Evolutionary conservation across 2,888 invertebrate species (phyloP).

Genomic region (Amphipoea oculea): DNA sequence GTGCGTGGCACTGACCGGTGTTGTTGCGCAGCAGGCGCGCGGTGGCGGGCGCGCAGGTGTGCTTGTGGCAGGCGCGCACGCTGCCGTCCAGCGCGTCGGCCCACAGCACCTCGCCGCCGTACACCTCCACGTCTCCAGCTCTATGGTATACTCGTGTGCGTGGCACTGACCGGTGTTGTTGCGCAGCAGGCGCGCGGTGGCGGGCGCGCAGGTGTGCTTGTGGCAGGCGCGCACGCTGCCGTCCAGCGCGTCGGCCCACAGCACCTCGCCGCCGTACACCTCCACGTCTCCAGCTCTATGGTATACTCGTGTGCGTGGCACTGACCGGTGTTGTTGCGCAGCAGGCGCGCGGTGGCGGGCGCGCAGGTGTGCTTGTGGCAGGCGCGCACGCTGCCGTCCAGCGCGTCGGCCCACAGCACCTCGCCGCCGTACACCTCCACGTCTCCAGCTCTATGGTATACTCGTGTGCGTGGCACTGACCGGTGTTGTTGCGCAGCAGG

Average conservation of each 20-base stretch:
- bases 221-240: slow-evolving; percentile 91
- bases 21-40: slow-evolving; percentile 88
- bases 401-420: slow-evolving; percentile 93
- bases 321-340: slow-evolving; percentile 91
- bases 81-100: slow-evolving; percentile 92
- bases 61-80: slow-evolving; percentile 92
- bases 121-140: slow-evolving; percentile 84
- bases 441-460: too few relatives aligned
- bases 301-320: neutral
- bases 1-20: slow-evolving; percentile 82
- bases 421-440: slow-evolving; percentile 92
- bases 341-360: slow-evolving; percentile 68
- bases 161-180: slow-evolving; percentile 89
- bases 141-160: too few relatives aligned
- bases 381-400: slow-evolving; percentile 91
- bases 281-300: slow-evolving; percentile 79
- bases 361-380: slow-evolving; percentile 91
- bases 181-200: slow-evolving; percentile 80
- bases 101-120: slow-evolving; percentile 92
- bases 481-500: slow-evolving; percentile 91
- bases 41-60: slow-evolving; percentile 80
- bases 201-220: slow-evolving; percentile 88
- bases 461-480: slow-evolving; percentile 66
- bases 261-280: slow-evolving; percentile 91
- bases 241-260: slow-evolving; percentile 93